Evolutionary conservation across 2,113 vertebrate species (phyloP).

Genomic region (Otis tarda): DNA sequence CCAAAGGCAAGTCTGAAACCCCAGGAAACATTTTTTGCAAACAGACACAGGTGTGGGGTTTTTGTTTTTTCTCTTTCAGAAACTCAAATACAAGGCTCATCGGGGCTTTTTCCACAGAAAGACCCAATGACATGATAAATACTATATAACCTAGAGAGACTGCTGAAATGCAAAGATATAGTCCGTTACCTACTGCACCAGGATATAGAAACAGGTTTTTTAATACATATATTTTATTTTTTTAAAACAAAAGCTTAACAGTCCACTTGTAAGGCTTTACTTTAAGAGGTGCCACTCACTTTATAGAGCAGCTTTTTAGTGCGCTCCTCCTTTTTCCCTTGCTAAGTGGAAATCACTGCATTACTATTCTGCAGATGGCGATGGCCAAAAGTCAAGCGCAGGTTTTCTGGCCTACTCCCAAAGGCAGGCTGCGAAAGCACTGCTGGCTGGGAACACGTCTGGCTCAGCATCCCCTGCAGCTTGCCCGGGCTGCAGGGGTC

Average conservation of each 20-base stretch:
- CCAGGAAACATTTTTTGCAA: not conserved
- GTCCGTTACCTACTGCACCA: not conserved
- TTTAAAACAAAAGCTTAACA: not conserved
- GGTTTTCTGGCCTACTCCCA: constrained; percentile 14
- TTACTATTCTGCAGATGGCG: not conserved
- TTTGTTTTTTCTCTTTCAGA: not conserved
- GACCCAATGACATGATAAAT: not conserved
- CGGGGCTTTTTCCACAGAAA: not conserved
- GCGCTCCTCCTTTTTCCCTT: not conserved
- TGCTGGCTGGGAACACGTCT: not conserved
- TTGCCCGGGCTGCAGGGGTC: not conserved
- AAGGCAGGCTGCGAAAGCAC: not conserved
- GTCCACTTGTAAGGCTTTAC: not conserved
- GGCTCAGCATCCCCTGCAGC: not conserved
- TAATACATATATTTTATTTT: not conserved
- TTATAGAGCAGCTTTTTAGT: not conserved
- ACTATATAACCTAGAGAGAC: not conserved
- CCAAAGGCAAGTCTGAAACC: not conserved
- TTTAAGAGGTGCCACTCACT: constrained; percentile 10
- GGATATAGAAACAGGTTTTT: not conserved
- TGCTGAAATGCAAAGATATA: not conserved
- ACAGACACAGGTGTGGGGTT: not conserved
- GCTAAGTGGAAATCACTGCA: constrained; percentile 34
- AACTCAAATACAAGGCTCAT: not conserved
- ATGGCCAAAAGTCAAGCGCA: not conserved